Percentiles rank a stretch among this genome's conserved stretches.
phyloP scores from a whole-genome alignment of 2,797 vertebrate genomes.

The Oryzias sinensis region DNA sequence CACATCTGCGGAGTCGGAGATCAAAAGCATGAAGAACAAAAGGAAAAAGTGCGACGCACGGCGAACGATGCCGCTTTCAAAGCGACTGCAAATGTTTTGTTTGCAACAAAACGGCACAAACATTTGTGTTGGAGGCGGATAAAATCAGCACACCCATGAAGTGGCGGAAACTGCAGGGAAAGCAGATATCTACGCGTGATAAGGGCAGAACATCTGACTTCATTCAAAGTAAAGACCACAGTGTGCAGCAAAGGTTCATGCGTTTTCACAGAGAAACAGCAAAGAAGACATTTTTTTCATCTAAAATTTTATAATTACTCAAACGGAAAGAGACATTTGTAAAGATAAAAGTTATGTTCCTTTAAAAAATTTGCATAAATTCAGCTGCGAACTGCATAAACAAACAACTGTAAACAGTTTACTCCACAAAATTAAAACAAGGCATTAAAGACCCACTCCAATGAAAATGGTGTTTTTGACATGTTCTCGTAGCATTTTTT shows the following conservation, averaged over 20 bases:
- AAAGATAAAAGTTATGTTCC: no score
- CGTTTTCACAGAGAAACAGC: no score
- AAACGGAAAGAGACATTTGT: no score
- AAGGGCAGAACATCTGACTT: constrained; percentile 31
- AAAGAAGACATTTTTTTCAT: no score
- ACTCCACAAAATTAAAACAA: no score
- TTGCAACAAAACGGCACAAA: constrained; percentile 62
- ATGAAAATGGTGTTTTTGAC: no score
- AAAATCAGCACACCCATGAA: constrained; percentile 67
- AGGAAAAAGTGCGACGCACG: constrained; percentile 2
- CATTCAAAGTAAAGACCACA: constrained; percentile 7
- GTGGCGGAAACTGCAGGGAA: constrained; percentile 40
- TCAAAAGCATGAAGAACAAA: constrained; percentile 5
- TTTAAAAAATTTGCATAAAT: no score
- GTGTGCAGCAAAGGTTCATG: not conserved
- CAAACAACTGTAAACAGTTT: no score
- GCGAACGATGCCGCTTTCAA: constrained; percentile 24
- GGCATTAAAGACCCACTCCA: no score
- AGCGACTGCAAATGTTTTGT: constrained; percentile 52
- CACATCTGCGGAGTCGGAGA: not conserved
- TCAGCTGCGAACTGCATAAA: no score
- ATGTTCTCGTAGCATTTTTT: no score
- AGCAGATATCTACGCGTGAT: constrained; percentile 28
- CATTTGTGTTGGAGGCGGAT: constrained; percentile 66
- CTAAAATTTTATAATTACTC: no score